phyloP scores from a whole-genome alignment of 2,888 invertebrate species.

The Drosophila pegasa region DNA sequence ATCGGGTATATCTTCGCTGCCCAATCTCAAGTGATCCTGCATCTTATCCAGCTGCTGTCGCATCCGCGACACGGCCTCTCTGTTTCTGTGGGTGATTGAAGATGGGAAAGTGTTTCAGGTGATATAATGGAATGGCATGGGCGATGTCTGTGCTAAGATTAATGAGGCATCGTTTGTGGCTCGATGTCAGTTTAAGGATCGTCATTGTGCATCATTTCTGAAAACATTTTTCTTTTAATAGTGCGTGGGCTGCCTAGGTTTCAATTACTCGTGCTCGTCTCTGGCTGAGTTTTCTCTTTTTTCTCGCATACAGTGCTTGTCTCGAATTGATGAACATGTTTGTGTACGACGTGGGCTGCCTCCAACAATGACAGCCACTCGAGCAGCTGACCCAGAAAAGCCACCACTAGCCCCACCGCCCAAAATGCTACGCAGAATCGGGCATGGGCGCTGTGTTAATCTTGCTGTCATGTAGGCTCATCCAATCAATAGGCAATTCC shows the following conservation, averaged over 20 bases:
- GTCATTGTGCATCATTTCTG: slow-evolving; percentile 50
- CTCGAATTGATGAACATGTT: slow-evolving; percentile 63
- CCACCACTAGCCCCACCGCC: slow-evolving; percentile 15
- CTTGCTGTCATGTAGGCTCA: slow-evolving; percentile 66
- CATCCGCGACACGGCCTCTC: slow-evolving; percentile 58
- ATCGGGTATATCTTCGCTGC: slow-evolving; percentile 26
- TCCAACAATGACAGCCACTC: slow-evolving; percentile 38
- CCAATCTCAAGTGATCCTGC: slow-evolving; percentile 30
- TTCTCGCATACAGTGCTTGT: slow-evolving; percentile 36
- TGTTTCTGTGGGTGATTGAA: slow-evolving; percentile 49
- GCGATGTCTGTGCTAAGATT: slow-evolving; percentile 52
- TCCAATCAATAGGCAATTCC: slow-evolving; percentile 69
- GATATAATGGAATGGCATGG: slow-evolving; percentile 8
- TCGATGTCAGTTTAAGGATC: slow-evolving; percentile 60
- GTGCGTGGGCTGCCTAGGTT: slow-evolving; percentile 72
- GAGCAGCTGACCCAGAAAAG: slow-evolving; percentile 57
- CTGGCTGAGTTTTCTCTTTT: slow-evolving; percentile 48
- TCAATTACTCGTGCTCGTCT: slow-evolving; percentile 64
- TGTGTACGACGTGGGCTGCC: slow-evolving; percentile 56
- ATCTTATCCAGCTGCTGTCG: slow-evolving; percentile 49
- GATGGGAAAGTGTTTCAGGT: slow-evolving; percentile 28
- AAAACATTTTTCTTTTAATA: slow-evolving; percentile 48
- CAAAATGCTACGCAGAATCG: slow-evolving; percentile 47
- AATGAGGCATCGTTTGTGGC: slow-evolving; percentile 61
- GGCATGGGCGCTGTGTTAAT: slow-evolving; percentile 44